Conservation (phyloP, 2,113 vertebrate species). For the Dermatemys mawii region DNA sequence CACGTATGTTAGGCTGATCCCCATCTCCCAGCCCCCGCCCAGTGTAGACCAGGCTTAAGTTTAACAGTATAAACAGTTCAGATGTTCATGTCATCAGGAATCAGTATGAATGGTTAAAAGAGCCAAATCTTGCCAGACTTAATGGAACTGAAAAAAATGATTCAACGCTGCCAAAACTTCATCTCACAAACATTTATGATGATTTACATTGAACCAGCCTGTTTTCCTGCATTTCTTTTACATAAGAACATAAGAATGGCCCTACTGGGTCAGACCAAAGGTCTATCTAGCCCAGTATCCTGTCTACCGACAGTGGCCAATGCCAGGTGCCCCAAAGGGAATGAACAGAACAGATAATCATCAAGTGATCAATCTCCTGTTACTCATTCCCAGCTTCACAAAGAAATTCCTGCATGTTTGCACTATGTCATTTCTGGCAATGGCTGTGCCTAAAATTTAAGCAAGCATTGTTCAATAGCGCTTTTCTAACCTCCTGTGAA, state of each 20-base stretch:
- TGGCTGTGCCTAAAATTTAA: not conserved
- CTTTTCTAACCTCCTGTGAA: not conserved
- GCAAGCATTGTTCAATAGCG: slow-evolving; percentile 35
- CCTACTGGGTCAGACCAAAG: too few relatives aligned
- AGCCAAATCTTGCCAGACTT: not conserved
- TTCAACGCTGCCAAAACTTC: not conserved
- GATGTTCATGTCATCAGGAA: not conserved
- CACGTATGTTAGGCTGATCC: too few relatives aligned
- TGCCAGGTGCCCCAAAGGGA: too few relatives aligned
- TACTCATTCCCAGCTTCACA: too few relatives aligned
- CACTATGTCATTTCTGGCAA: slow-evolving; percentile 48
- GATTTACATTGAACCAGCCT: not conserved
- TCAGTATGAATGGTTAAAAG: not conserved
- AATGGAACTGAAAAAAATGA: not conserved
- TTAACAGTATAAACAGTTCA: slow-evolving; percentile 7
- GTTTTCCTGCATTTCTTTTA: not conserved
- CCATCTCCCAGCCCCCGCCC: too few relatives aligned
- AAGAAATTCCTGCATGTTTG: slow-evolving; percentile 15
- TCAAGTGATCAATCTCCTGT: too few relatives aligned
- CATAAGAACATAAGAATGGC: not conserved
- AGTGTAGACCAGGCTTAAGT: too few relatives aligned
- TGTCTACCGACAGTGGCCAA: too few relatives aligned
- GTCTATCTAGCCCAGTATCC: too few relatives aligned
- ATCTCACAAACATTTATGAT: not conserved
- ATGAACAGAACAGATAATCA: too few relatives aligned